A percentile compares a stretch with the other conserved stretches of the same genome.
phyloP scores from a whole-genome alignment of 2,113 vertebrate genomes.

The Crotophaga sulcirostris region DNA sequence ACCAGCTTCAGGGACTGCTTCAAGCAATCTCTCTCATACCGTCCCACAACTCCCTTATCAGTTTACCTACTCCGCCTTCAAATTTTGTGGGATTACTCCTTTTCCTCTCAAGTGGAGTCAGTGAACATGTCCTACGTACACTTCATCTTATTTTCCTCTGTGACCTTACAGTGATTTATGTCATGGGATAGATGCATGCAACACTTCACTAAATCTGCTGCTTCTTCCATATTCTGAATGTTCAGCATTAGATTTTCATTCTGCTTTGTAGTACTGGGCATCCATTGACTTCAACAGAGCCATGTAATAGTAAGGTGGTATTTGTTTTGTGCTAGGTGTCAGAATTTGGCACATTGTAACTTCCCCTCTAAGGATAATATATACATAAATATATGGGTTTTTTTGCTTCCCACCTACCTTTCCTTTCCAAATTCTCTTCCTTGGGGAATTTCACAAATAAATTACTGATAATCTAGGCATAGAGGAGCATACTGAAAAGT shows the following conservation, averaged over 20 bases:
- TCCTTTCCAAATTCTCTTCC: background rate
- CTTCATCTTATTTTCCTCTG: background rate
- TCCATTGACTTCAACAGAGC: background rate
- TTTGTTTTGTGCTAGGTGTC: background rate
- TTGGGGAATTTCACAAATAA: conserved; percentile 31
- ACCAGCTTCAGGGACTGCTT: background rate
- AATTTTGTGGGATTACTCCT: background rate
- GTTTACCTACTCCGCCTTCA: background rate
- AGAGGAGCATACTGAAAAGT: conserved; percentile 39
- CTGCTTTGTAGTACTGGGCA: background rate
- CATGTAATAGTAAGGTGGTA: background rate
- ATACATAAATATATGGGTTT: background rate
- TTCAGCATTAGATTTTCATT: background rate
- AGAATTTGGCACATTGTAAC: background rate
- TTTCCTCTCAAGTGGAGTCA: background rate
- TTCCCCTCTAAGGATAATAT: background rate
- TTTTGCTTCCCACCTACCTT: conserved; percentile 19
- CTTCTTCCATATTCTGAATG: background rate
- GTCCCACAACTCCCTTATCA: background rate
- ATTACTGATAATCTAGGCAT: conserved; percentile 16
- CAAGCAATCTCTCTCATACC: background rate
- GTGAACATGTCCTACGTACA: background rate
- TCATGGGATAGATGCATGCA: accelerated
- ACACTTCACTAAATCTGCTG: background rate
- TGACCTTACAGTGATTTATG: background rate